Conservation (phyloP, 2,797 vertebrate species). For the Malurus splendens region DNA sequence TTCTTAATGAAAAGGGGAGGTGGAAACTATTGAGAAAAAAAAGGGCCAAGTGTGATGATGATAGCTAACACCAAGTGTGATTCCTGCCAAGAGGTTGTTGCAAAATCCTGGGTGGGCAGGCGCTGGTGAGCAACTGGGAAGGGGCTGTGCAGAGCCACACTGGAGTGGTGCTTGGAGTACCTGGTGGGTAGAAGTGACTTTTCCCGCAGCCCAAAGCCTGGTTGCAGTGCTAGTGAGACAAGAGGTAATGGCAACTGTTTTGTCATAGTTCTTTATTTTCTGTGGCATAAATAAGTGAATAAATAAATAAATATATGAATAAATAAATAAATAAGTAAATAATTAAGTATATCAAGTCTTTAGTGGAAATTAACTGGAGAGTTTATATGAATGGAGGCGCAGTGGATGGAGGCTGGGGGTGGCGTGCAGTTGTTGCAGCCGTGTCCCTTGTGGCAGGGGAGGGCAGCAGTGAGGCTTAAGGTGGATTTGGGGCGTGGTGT, state of each 20-base stretch:
- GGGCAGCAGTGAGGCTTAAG: neutral
- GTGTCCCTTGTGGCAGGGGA: neutral
- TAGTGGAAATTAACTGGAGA: neutral
- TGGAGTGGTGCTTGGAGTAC: rapidly evolving
- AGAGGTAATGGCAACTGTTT: neutral
- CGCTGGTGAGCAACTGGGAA: rapidly evolving
- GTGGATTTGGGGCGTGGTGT: neutral
- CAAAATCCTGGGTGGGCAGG: rapidly evolving
- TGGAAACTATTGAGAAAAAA: rapidly evolving
- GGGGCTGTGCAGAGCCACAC: rapidly evolving
- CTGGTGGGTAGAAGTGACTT: rapidly evolving
- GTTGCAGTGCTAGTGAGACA: rapidly evolving
- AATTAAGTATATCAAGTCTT: neutral
- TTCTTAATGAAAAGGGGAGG: rapidly evolving
- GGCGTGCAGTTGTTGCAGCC: neutral
- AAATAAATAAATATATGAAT: too few relatives aligned
- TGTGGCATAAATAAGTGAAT: too few relatives aligned
- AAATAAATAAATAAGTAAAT: neutral
- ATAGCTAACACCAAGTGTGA: rapidly evolving
- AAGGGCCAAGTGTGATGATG: rapidly evolving
- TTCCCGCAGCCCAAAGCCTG: rapidly evolving
- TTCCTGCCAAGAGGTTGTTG: rapidly evolving
- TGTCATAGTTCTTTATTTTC: neutral
- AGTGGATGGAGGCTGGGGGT: neutral
- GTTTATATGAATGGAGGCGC: neutral